phyloP scores from a whole-genome alignment of 2,888 invertebrate species.

The Dolomedes plantarius region DNA sequence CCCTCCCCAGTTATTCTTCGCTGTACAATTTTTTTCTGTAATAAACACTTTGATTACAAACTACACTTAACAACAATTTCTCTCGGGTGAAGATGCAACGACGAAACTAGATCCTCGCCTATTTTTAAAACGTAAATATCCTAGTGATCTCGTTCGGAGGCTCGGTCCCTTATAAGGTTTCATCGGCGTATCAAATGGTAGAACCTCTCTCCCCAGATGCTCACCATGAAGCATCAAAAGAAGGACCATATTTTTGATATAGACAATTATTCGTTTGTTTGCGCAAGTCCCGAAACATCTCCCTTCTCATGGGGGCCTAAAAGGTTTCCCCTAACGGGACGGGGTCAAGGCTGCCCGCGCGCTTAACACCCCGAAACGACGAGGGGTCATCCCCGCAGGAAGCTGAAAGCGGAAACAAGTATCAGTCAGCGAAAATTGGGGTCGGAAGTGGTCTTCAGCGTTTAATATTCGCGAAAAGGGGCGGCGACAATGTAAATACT shows the following conservation, averaged over 20 bases:
- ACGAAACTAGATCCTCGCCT: no score
- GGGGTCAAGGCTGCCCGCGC: conserved; percentile 26
- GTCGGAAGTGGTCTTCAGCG: conserved; percentile 42
- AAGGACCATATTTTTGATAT: not conserved
- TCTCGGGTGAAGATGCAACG: not conserved
- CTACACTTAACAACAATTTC: no score
- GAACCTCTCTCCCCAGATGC: not conserved
- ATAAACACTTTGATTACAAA: no score
- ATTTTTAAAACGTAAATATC: no score
- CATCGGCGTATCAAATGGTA: not conserved
- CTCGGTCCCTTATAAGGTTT: not conserved
- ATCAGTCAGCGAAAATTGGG: conserved; percentile 42
- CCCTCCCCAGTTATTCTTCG: no score
- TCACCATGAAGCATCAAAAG: no score
- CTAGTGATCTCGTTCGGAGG: no score
- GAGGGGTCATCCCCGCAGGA: conserved; percentile 59
- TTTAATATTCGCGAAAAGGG: conserved; percentile 1
- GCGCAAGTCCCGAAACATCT: not conserved
- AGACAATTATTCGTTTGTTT: conserved; percentile 14
- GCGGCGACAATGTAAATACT: conserved; percentile 5
- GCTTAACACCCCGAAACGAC: not conserved
- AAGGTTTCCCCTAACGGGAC: conserved; percentile 3
- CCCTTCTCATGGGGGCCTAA: not conserved
- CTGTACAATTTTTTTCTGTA: no score
- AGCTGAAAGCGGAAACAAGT: conserved; percentile 50